phyloP scores from a whole-genome alignment of 2,113 vertebrate genomes.

The Raja brachyura region DNA sequence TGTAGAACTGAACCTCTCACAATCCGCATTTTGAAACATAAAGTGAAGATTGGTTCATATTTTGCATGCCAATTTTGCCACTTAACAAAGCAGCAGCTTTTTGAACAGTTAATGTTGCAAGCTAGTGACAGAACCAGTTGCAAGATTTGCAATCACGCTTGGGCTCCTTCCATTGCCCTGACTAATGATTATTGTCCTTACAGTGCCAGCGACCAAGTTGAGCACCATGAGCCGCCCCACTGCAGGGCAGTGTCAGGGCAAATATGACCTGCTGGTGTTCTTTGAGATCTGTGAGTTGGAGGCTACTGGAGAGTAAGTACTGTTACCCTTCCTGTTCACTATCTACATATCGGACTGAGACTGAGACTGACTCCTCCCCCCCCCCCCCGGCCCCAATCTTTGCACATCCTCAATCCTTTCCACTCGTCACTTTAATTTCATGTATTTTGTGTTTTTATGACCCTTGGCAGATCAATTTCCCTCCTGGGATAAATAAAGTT shows the following conservation, averaged over 20 bases:
- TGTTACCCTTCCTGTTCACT: too few relatives aligned
- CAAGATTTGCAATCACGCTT: background rate
- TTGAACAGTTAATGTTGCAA: background rate
- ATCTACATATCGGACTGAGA: too few relatives aligned
- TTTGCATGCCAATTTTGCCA: background rate
- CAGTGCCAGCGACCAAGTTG: slow-evolving; percentile 95
- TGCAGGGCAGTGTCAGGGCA: slow-evolving; percentile 82
- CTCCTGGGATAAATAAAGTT: too few relatives aligned
- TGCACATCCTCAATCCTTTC: too few relatives aligned
- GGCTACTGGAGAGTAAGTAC: slow-evolving; percentile 90
- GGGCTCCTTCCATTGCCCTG: background rate
- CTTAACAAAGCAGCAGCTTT: background rate
- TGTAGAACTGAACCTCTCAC: background rate
- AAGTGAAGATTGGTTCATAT: background rate
- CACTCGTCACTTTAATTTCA: too few relatives aligned
- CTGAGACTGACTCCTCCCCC: too few relatives aligned
- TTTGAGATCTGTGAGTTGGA: slow-evolving; percentile 98
- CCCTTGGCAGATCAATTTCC: too few relatives aligned
- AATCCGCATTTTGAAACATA: background rate
- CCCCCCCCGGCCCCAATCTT: too few relatives aligned
- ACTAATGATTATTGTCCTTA: background rate
- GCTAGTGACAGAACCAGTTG: background rate
- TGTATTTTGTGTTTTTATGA: too few relatives aligned
- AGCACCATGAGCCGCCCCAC: slow-evolving; percentile 74
- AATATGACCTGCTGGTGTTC: slow-evolving; percentile 91